phyloP scores from a whole-genome alignment of 2,888 invertebrate species.

The Drosophila longiperda region DNA sequence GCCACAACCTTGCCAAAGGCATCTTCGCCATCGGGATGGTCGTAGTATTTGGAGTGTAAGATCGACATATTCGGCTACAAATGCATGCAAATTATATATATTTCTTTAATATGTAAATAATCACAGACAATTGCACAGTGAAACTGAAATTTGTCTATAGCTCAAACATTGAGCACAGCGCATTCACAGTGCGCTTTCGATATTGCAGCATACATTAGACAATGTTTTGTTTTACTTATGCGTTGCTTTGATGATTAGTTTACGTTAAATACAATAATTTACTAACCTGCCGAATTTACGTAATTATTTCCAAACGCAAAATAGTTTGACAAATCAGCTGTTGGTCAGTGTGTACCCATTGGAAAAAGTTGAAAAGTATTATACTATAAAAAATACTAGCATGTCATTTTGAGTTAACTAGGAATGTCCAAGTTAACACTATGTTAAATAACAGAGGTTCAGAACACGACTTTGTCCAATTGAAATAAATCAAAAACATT shows the following conservation, averaged over 20 bases:
- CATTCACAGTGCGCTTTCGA: neutral
- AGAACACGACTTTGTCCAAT: neutral
- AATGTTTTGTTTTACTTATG: neutral
- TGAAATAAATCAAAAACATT: neutral
- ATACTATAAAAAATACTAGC: conserved; percentile 27
- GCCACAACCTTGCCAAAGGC: conserved; percentile 88
- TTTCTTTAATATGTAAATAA: conserved; percentile 21
- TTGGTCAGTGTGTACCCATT: conserved; percentile 39
- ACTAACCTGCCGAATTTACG: conserved; percentile 79
- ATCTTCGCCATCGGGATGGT: conserved; percentile 90
- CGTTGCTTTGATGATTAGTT: neutral
- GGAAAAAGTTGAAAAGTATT: neutral
- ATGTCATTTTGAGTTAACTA: conserved; percentile 23
- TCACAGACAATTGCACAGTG: conserved; percentile 9
- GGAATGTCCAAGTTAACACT: neutral
- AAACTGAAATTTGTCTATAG: neutral
- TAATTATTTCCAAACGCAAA: conserved; percentile 63
- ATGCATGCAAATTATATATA: neutral
- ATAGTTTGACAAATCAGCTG: conserved; percentile 49
- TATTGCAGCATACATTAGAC: neutral
- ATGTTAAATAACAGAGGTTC: conserved; percentile 5
- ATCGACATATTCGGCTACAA: conserved; percentile 75
- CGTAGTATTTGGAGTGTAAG: conserved; percentile 86
- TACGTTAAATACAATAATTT: conserved; percentile 26
- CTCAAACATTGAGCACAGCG: neutral